A percentile compares a stretch with the other conserved stretches of the same genome.
Conservation (phyloP, 1,140 invertebrate species). For the Venturia canescens region DNA sequence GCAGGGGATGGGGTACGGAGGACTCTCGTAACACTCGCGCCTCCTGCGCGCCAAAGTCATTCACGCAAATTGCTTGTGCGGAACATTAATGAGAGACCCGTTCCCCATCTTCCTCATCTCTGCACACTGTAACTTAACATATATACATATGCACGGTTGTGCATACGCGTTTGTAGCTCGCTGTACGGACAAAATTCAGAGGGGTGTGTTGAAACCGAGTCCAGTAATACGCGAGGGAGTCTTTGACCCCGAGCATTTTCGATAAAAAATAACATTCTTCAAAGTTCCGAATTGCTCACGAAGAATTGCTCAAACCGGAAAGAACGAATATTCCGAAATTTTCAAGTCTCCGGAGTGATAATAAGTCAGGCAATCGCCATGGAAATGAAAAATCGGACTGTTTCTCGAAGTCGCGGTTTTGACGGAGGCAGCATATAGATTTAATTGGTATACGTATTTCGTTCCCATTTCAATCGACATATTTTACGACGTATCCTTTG, state of each 20-base stretch:
- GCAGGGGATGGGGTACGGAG: background rate
- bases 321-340: too few relatives aligned
- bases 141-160: constrained; percentile 13
- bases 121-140: background rate
- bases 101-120: constrained; percentile 34
- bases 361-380: too few relatives aligned
- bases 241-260: background rate
- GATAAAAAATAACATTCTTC: constrained; percentile 12
- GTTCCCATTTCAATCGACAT: constrained; percentile 1
- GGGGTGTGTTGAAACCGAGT: constrained; percentile 18
- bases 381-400: background rate
- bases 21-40: constrained; percentile 26
- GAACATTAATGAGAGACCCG: constrained; percentile 67
- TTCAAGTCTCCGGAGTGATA: too few relatives aligned
- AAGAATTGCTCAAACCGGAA: too few relatives aligned
- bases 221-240: background rate
- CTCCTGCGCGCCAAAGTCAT: constrained; percentile 59
- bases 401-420: background rate
- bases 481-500: constrained; percentile 15
- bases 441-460: background rate
- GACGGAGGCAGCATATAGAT: too few relatives aligned
- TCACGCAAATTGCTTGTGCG: constrained; percentile 65
- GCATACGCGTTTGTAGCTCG: background rate
- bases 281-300: background rate
- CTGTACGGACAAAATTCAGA: background rate